A percentile compares a stretch with the other conserved stretches of the same genome.
Evolutionary conservation across 2,113 vertebrate genomes (phyloP).

Genomic region (Brachyhypopomus occidentalis): DNA sequence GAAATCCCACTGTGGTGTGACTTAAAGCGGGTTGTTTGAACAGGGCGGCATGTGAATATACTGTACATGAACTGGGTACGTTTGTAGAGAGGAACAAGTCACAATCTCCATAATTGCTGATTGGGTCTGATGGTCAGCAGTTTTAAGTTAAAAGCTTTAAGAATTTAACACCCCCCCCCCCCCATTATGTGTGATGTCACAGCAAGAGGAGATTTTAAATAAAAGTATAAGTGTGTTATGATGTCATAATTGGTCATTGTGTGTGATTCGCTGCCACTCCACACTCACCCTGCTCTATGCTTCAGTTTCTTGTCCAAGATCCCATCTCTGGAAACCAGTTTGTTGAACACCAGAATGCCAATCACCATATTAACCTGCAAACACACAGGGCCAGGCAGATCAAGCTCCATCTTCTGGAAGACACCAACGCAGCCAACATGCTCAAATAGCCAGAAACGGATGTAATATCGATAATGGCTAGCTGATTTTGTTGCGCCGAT

Average conservation of each 20-base stretch:
- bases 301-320: slow-evolving; percentile 99
- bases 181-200: slow-evolving; percentile 47
- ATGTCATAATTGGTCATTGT: not conserved
- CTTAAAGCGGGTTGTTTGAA: too few relatives aligned
- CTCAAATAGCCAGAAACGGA: too few relatives aligned
- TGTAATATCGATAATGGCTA: too few relatives aligned
- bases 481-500: too few relatives aligned
- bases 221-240: slow-evolving; percentile 50
- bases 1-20: too few relatives aligned
- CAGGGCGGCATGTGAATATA: too few relatives aligned
- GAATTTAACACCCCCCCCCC: too few relatives aligned
- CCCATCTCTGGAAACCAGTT: slow-evolving; percentile 99
- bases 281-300: slow-evolving; percentile 94
- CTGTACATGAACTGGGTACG: too few relatives aligned
- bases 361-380: slow-evolving; percentile 99
- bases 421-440: not conserved
- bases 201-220: slow-evolving; percentile 24
- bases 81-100: too few relatives aligned
- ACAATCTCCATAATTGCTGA: too few relatives aligned
- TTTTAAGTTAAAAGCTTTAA: too few relatives aligned
- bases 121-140: too few relatives aligned
- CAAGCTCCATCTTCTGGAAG: not conserved
- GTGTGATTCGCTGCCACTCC: slow-evolving; percentile 35
- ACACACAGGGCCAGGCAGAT: slow-evolving; percentile 58
- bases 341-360: slow-evolving; percentile 99